Evolutionary conservation across 2,888 invertebrate species (phyloP).

Genomic region (Chloroclystis v-ata): DNA sequence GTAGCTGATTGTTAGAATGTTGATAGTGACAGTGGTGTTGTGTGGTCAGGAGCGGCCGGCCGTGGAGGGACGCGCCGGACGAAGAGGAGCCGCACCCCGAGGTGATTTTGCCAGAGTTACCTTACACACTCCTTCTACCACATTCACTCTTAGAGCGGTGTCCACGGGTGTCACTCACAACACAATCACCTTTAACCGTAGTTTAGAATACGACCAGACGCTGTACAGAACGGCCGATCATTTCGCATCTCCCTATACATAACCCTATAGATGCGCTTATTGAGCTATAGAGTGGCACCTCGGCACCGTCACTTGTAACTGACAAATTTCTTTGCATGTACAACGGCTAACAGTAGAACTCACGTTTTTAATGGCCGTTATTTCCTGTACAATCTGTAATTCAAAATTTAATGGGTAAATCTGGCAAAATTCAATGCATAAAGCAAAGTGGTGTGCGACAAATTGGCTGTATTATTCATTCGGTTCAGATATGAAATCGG

Average conservation of each 20-base stretch:
- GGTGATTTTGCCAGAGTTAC: slow-evolving; percentile 79
- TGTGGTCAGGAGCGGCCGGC: slow-evolving; percentile 70
- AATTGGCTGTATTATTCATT: slow-evolving; percentile 51
- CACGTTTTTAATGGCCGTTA: slow-evolving; percentile 67
- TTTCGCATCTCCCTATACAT: too few relatives aligned
- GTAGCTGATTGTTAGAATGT: slow-evolving; percentile 35
- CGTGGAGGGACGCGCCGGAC: slow-evolving; percentile 68
- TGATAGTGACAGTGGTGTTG: slow-evolving; percentile 56
- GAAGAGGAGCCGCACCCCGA: slow-evolving; percentile 72
- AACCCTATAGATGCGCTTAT: slow-evolving; percentile 26
- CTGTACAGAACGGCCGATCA: too few relatives aligned
- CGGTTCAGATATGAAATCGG: slow-evolving; percentile 45
- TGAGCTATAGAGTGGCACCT: slow-evolving; percentile 59
- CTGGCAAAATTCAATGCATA: slow-evolving; percentile 67
- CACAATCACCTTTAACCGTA: slow-evolving; percentile 22
- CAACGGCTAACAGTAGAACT: slow-evolving; percentile 64
- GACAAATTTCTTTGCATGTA: slow-evolving; percentile 61
- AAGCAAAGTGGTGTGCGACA: slow-evolving; percentile 43
- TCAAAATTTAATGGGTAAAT: slow-evolving; percentile 57
- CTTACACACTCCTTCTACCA: slow-evolving; percentile 63
- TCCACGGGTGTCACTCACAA: slow-evolving; percentile 62
- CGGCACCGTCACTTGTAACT: slow-evolving; percentile 43
- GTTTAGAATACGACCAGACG: slow-evolving; percentile 11
- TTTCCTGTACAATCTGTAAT: slow-evolving; percentile 49
- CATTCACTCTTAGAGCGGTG: slow-evolving; percentile 63